Conservation (phyloP, 2,797 vertebrate species). For the Coranthus polyacanthus region DNA sequence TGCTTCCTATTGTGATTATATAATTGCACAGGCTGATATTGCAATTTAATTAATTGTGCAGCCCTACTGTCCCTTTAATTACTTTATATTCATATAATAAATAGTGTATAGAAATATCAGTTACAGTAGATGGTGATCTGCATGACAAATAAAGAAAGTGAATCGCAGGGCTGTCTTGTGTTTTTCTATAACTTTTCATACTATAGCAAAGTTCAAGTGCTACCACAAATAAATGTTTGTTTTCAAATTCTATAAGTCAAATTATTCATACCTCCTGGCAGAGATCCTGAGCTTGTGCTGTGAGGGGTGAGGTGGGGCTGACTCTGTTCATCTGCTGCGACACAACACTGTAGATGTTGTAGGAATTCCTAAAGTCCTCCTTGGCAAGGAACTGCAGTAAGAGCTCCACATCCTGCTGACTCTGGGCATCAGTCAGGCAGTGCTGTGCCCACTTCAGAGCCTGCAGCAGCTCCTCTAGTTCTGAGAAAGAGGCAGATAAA, state of each 20-base stretch:
- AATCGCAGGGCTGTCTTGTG: background rate
- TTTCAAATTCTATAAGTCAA: conserved; percentile 8
- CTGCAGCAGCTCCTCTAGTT: conserved; percentile 90
- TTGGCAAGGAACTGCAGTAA: conserved; percentile 91
- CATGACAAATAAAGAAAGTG: background rate
- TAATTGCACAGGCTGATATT: too few relatives aligned
- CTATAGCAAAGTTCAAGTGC: background rate
- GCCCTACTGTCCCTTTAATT: too few relatives aligned
- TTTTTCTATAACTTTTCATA: background rate
- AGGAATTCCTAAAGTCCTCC: conserved; percentile 92
- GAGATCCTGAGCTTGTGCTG: conserved; percentile 90
- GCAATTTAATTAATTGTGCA: too few relatives aligned
- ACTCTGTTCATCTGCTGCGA: conserved; percentile 90
- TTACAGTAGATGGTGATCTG: too few relatives aligned
- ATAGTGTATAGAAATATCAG: too few relatives aligned
- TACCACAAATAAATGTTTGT: background rate
- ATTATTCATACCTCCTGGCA: conserved; percentile 89
- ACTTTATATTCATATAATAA: too few relatives aligned
- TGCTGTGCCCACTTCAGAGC: conserved; percentile 91
- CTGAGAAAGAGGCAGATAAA: conserved; percentile 77
- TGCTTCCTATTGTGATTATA: too few relatives aligned
- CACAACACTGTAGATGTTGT: conserved; percentile 90
- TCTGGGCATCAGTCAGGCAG: conserved; percentile 90
- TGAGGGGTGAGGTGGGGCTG: conserved; percentile 91
- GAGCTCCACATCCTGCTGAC: conserved; percentile 92